A percentile compares a stretch with the other conserved stretches of the same genome.
Evolutionary conservation across 2,113 vertebrate species (phyloP).

Genomic region (Ptychochromis oligacanthus): DNA sequence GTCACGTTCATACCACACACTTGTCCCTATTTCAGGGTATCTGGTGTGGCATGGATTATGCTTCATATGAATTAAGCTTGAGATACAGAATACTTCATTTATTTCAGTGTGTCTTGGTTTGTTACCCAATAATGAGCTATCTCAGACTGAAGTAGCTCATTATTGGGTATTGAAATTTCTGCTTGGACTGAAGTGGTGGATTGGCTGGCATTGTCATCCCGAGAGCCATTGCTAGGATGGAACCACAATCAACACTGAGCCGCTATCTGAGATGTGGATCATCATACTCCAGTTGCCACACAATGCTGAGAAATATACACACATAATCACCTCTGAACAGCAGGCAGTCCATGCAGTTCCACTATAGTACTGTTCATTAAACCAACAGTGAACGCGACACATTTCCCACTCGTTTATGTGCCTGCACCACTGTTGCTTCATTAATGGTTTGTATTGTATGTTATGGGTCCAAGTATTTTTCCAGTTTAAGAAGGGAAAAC

Average conservation of each 20-base stretch:
- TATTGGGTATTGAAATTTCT: neutral
- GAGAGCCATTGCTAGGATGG: neutral
- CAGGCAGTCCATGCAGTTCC: neutral
- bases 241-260: neutral
- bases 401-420: neutral
- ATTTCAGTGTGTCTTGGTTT: neutral
- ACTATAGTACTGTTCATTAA: neutral
- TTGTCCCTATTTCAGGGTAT: too few relatives aligned
- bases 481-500: neutral
- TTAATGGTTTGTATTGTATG: neutral
- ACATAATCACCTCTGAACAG: neutral
- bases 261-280: neutral
- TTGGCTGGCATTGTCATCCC: neutral
- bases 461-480: neutral
- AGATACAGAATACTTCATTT: neutral
- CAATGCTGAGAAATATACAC: neutral
- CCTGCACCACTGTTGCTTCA: slow-evolving; percentile 10
- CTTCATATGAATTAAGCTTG: neutral
- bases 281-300: neutral
- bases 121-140: neutral
- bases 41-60: neutral
- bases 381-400: neutral
- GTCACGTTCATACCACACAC: too few relatives aligned
- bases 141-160: neutral
- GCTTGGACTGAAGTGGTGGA: neutral